Evolutionary conservation across 2,797 vertebrate genomes (phyloP).

Genomic region (Periophthalmus magnuspinnatus): DNA sequence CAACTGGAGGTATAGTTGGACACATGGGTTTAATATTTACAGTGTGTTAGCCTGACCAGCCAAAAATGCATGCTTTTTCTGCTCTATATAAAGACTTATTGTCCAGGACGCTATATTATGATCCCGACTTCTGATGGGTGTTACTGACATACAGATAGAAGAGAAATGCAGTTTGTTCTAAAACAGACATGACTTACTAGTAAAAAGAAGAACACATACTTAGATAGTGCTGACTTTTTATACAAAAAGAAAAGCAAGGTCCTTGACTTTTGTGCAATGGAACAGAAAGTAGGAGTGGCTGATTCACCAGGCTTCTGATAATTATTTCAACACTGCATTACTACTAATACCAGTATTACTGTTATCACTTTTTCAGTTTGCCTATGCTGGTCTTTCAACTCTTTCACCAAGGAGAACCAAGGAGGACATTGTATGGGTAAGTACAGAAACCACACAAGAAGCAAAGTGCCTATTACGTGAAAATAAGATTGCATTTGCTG

Average conservation of each 20-base stretch:
- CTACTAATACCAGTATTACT: not conserved
- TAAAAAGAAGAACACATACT: too few species aligned
- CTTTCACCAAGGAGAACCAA: not conserved
- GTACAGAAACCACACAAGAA: too few species aligned
- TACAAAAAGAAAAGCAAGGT: not conserved
- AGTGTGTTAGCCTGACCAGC: not conserved
- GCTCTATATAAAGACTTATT: not conserved
- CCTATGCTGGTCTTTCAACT: not conserved
- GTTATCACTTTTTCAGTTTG: not conserved
- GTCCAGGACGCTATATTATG: not conserved
- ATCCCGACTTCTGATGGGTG: not conserved
- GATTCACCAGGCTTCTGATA: not conserved
- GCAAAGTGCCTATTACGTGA: too few species aligned
- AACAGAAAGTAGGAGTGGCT: not conserved
- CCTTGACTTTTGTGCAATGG: not conserved
- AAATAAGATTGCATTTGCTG: too few species aligned
- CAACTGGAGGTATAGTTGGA: not conserved
- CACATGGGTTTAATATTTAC: not conserved
- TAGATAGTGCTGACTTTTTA: too few species aligned
- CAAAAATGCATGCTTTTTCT: not conserved
- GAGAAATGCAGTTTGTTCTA: not conserved
- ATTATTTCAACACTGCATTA: too few species aligned
- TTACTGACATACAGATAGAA: not conserved
- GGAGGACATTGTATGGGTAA: not conserved
- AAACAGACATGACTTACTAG: not conserved